Percentiles rank a stretch among this genome's conserved stretches.
Evolutionary conservation across 2,113 vertebrate species (phyloP).

Genomic region (Rhegmatorhina hoffmannsi): DNA sequence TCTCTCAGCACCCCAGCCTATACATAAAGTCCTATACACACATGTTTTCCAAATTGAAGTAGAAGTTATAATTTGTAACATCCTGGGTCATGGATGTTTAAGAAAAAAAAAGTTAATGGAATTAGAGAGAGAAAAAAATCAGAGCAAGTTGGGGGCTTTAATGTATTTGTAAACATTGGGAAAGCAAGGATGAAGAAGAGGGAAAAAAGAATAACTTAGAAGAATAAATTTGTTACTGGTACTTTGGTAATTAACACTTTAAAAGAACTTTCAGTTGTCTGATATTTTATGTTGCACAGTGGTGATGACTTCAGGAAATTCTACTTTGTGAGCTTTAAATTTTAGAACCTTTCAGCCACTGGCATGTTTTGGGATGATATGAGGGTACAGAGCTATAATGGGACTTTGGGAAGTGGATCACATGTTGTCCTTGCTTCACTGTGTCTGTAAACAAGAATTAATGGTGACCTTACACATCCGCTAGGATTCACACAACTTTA

Average conservation of each 20-base stretch:
- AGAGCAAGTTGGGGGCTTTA: background rate
- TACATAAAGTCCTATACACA: background rate
- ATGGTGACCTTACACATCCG: background rate
- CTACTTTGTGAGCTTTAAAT: background rate
- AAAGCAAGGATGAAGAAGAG: background rate
- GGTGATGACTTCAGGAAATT: background rate
- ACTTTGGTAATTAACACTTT: background rate
- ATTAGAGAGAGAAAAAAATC: background rate
- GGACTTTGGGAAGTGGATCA: background rate
- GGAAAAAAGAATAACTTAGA: background rate
- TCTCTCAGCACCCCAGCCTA: background rate
- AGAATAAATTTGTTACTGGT: background rate
- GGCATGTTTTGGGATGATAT: background rate
- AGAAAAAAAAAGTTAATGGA: background rate
- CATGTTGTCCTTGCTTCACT: background rate
- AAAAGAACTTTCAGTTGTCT: rapidly evolving
- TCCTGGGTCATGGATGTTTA: background rate
- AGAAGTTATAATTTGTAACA: background rate
- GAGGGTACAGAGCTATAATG: rapidly evolving
- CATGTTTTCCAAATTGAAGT: background rate
- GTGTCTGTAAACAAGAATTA: background rate
- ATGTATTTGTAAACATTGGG: background rate
- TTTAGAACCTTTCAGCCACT: background rate
- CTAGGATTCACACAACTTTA: background rate
- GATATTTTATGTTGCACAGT: background rate